These are phyloP conservation scores for Drosophila miranda DNA, from an alignment of 1,140 invertebrate species.

Conservation along the genomic window DNA sequence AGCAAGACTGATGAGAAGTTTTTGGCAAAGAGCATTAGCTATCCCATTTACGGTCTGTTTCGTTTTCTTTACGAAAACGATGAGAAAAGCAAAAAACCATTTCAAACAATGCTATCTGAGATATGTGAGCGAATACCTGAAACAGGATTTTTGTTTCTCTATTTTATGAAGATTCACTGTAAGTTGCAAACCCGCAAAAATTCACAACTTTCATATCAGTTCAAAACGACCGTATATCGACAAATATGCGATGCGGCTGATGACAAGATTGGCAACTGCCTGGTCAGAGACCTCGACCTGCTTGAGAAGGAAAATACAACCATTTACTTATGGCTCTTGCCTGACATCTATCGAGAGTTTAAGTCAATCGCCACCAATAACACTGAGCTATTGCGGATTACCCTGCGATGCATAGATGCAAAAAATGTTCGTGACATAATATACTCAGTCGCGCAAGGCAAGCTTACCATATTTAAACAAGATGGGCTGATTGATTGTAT, in stretches of 20 bases:
- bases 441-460: slow-evolving; percentile 94
- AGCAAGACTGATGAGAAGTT: slow-evolving; percentile 84
- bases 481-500: slow-evolving; percentile 88
- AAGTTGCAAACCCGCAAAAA: slow-evolving; percentile 81
- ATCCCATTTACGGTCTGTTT: slow-evolving; percentile 92
- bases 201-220: slow-evolving; percentile 86
- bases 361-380: slow-evolving; percentile 93
- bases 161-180: slow-evolving; percentile 92
- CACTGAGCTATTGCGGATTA: slow-evolving; percentile 91
- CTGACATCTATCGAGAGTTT: slow-evolving; percentile 95
- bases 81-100: slow-evolving; percentile 88
- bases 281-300: slow-evolving; percentile 87
- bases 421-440: slow-evolving; percentile 94
- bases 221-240: slow-evolving; percentile 92
- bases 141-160: slow-evolving; percentile 93
- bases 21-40: slow-evolving; percentile 88
- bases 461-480: slow-evolving; percentile 90
- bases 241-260: slow-evolving; percentile 92
- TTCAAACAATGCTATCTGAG: slow-evolving; percentile 90
- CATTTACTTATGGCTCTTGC: slow-evolving; percentile 94
- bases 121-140: slow-evolving; percentile 84
- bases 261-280: slow-evolving; percentile 85
- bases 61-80: slow-evolving; percentile 89
- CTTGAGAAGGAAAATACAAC: slow-evolving; percentile 94
- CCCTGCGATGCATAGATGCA: slow-evolving; percentile 94